Evolutionary conservation across 2,797 vertebrate genomes (phyloP).

Genomic region (Tragopan temminckii): DNA sequence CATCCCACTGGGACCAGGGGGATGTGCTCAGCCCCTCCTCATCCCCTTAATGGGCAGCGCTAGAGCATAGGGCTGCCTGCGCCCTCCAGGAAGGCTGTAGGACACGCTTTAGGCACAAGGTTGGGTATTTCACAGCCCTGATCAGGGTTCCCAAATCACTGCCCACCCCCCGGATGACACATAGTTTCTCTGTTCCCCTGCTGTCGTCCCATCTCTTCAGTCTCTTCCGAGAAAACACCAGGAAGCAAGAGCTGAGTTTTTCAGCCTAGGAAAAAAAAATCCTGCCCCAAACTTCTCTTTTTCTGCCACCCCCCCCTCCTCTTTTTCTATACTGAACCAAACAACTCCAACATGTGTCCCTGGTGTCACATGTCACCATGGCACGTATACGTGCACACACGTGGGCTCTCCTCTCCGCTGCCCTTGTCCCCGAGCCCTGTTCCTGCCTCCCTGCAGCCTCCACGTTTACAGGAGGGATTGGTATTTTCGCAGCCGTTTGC

Average conservation of each 20-base stretch:
- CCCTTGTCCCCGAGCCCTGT: background rate
- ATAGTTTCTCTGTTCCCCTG: background rate
- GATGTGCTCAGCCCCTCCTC: background rate
- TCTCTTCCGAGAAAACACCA: constrained; percentile 12
- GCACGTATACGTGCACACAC: background rate
- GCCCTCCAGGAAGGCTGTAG: background rate
- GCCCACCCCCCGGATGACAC: constrained; percentile 1
- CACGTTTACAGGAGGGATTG: background rate
- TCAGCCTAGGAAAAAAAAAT: constrained; percentile 12
- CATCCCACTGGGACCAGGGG: accelerated
- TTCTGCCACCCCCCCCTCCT: background rate
- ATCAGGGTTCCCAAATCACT: background rate
- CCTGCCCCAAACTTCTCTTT: background rate
- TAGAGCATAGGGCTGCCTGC: background rate
- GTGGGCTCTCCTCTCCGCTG: background rate
- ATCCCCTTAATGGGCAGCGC: background rate
- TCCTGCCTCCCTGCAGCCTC: background rate
- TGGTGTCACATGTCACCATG: background rate
- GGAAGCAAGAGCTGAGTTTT: background rate
- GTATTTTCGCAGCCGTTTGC: background rate
- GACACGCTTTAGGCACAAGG: accelerated
- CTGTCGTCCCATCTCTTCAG: background rate
- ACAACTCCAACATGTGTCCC: accelerated
- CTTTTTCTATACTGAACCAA: background rate
- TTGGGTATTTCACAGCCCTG: background rate